Base-by-base conservation (phyloP, 2,888 invertebrate species). In the Cremastinae sp. region DNA sequence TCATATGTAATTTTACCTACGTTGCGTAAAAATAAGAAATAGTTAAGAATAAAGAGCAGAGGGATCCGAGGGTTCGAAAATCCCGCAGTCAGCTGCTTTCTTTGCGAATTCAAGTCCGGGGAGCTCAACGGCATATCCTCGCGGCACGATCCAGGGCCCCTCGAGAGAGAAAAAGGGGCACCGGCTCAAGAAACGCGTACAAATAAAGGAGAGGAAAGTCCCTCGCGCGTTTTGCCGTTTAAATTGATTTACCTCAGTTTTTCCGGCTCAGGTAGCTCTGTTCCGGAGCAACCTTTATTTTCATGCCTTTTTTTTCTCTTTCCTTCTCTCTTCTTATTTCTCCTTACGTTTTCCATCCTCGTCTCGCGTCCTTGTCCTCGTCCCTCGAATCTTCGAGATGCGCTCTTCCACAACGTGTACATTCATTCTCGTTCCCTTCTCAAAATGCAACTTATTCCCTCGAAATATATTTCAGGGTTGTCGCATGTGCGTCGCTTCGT, bases 171-270 rank as follows among this genome's bases (percentile, higher is more conserved):
- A 62, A 66, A 66, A 76, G 69, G 62, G 69, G 80, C 75, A 68
- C 55, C 49, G 58, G 53, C 55, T 70, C 69, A 51, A 74, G 49
- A 49, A 75, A 75, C 75, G 20, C 28, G 47, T 39, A 79, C n/a
- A 18, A 1, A 7, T 12, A 43, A 35, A 16, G n/a, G n/a, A 8
- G 18, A 18, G 68, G 75, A 58, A 78, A 74, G 77, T 82, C 73
- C 79, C 80, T n/a, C 28, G 41, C 49, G 80, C 78, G 41, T 82
- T 78, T 73, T 75, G 81, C 83, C 84, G 84, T 87, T 88, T 83
- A 85, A 88, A 88, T 88, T 85, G 87, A 89, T 89, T 87, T 83
- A 84, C 81, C 83, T 82, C 80, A 84, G 83, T 86, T 86, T 86
- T 84, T 83, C 83, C 82, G 82, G 80, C 80, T 81, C 87, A 87